A percentile compares a stretch with the other conserved stretches of the same genome.
These are phyloP conservation scores for Cydia splendana DNA, from an alignment of 1,140 invertebrate species.

Conservation along the genomic window DNA sequence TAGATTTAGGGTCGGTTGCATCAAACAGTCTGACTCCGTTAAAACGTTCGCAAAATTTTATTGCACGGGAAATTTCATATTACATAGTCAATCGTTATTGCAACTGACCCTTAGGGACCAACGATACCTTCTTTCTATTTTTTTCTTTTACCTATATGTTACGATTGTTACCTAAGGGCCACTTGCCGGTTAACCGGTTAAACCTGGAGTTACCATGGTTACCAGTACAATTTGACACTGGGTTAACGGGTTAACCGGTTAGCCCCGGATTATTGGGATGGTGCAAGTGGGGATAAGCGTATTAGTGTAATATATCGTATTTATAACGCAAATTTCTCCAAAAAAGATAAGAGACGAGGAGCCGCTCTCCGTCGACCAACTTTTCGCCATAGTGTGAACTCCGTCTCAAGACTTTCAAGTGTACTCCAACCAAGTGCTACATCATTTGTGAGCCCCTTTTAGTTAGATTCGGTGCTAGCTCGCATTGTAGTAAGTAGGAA, in stretches of 20 bases:
- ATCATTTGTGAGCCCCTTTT: constrained; percentile 27
- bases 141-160: too few species aligned
- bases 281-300: too few species aligned
- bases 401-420: constrained; percentile 1
- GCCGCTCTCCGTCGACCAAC: neutral
- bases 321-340: neutral
- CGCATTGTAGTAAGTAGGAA: neutral
- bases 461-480: neutral
- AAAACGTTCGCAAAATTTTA: too few species aligned
- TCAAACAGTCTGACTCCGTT: neutral
- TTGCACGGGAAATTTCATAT: too few species aligned
- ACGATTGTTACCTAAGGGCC: too few species aligned
- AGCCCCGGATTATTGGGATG: too few species aligned
- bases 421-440: neutral
- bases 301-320: neutral
- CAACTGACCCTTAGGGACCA: too few species aligned
- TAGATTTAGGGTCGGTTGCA: neutral
- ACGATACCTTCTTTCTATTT: neutral
- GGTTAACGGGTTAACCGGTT: too few species aligned
- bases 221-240: too few species aligned
- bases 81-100: too few species aligned
- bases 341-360: neutral
- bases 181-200: too few species aligned
- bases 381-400: neutral
- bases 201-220: too few species aligned